Percentiles rank a stretch among this genome's conserved stretches.
These are phyloP conservation scores for Chymomyza caudatula DNA, from an alignment of 2,888 invertebrate genomes.

Conservation along the genomic window DNA sequence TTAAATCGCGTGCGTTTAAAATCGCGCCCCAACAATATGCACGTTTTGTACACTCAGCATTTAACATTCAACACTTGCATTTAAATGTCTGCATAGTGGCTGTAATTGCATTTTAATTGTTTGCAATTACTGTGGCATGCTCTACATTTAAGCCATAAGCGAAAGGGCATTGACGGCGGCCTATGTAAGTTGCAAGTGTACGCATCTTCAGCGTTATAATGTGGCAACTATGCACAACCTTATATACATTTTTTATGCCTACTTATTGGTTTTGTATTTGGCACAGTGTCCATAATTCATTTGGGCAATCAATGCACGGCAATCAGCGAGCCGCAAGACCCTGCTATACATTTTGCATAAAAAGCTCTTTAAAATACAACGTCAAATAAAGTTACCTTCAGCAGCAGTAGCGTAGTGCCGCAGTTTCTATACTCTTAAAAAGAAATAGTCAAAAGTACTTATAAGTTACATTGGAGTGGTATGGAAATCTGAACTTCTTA, in stretches of 20 bases:
- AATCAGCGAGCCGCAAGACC: conserved; percentile 26
- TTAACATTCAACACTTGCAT: neutral
- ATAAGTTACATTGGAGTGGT: too few relatives aligned
- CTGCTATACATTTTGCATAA: neutral
- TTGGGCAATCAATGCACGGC: conserved; percentile 47
- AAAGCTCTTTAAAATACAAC: neutral
- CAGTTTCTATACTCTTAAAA: too few relatives aligned
- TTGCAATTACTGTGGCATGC: neutral
- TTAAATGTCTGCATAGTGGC: conserved; percentile 1
- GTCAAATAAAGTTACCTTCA: neutral
- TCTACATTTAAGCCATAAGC: neutral
- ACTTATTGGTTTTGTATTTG: neutral
- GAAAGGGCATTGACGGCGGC: neutral
- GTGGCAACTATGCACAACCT: neutral
- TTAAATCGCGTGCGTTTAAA: conserved; percentile 57
- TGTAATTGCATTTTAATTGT: conserved; percentile 3
- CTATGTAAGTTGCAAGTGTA: neutral
- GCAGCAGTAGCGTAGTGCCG: neutral
- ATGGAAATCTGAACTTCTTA: too few relatives aligned
- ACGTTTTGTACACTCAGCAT: neutral
- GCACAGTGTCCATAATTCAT: conserved; percentile 36
- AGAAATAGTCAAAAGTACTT: too few relatives aligned
- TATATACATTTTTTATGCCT: neutral
- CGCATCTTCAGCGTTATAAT: conserved; percentile 1
- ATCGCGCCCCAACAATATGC: conserved; percentile 1